A percentile compares a stretch with the other conserved stretches of the same genome.
phyloP scores from a whole-genome alignment of 1,140 invertebrate genomes.

The Charaxes varanes region DNA sequence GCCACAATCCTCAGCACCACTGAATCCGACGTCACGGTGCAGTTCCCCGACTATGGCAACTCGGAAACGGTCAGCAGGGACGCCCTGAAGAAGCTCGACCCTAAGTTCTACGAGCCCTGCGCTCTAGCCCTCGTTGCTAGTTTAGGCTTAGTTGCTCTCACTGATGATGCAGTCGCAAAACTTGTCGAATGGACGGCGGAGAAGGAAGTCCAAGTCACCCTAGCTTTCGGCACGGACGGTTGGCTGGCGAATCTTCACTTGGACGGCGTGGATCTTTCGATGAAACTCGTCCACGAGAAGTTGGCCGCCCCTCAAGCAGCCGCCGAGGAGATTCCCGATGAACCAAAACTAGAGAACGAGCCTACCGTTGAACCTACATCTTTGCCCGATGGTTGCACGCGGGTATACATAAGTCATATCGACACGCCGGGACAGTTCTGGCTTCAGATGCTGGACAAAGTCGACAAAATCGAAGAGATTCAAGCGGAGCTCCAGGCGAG shows the following conservation, averaged over 20 bases:
- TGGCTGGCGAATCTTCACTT: slow-evolving; percentile 60
- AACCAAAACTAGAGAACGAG: slow-evolving; percentile 23
- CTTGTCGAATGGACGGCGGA: slow-evolving; percentile 53
- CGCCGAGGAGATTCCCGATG: slow-evolving; percentile 29
- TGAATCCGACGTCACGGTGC: slow-evolving; percentile 73
- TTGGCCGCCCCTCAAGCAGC: slow-evolving; percentile 42
- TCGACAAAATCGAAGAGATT: slow-evolving; percentile 70
- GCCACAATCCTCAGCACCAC: slow-evolving; percentile 73
- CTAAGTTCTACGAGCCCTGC: slow-evolving; percentile 73
- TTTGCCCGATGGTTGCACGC: slow-evolving; percentile 53
- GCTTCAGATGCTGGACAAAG: slow-evolving; percentile 74
- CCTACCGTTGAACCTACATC: slow-evolving; percentile 34
- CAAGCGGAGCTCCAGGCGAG: slow-evolving; percentile 77
- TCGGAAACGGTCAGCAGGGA: slow-evolving; percentile 74
- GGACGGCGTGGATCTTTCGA: slow-evolving; percentile 50
- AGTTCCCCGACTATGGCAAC: slow-evolving; percentile 87
- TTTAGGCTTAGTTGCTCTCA: slow-evolving; percentile 42
- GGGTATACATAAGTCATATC: slow-evolving; percentile 77
- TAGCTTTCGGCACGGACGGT: slow-evolving; percentile 47
- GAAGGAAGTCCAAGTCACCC: slow-evolving; percentile 57
- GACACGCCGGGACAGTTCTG: slow-evolving; percentile 81
- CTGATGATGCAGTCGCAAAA: slow-evolving; percentile 42
- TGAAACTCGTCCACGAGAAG: slow-evolving; percentile 61
- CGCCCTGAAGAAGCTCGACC: slow-evolving; percentile 71
- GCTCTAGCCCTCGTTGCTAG: slow-evolving; percentile 73